Evolutionary conservation across 2,113 vertebrate species (phyloP).

Genomic region (Nothobranchius kuhntae): DNA sequence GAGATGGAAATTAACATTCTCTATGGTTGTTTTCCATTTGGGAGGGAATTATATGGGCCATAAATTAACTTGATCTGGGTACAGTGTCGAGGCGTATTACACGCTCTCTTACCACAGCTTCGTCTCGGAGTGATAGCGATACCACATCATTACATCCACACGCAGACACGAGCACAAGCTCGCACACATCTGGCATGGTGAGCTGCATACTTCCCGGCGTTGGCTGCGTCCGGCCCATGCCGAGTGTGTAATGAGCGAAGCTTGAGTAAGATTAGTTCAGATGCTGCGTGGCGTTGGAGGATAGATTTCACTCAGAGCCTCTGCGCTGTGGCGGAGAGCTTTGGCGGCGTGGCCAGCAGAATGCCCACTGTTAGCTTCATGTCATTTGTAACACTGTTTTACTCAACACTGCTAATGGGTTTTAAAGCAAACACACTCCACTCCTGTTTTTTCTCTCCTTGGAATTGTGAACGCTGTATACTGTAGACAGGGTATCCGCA

Average conservation of each 20-base stretch:
- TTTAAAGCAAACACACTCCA: conserved; percentile 47
- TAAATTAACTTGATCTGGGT: conserved; percentile 61
- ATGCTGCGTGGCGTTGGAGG: conserved; percentile 56
- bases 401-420: conserved; percentile 64
- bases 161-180: conserved; percentile 14
- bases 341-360: conserved; percentile 59
- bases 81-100: conserved; percentile 52
- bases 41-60: conserved; percentile 40
- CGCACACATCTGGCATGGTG: conserved; percentile 34
- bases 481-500: background rate
- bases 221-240: conserved; percentile 60
- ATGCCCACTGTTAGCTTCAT: conserved; percentile 55
- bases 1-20: conserved; percentile 68
- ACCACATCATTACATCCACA: conserved; percentile 35
- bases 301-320: conserved; percentile 56
- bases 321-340: conserved; percentile 34
- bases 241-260: conserved; percentile 72
- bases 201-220: conserved; percentile 43
- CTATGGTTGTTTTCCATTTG: conserved; percentile 49
- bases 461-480: conserved; percentile 39
- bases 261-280: conserved; percentile 70
- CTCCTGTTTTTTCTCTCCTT: conserved; percentile 42
- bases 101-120: conserved; percentile 47
- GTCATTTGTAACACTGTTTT: conserved; percentile 65
- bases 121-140: conserved; percentile 35